Conservation (phyloP, 2,888 invertebrate genomes). For the Tyria jacobaeae region DNA sequence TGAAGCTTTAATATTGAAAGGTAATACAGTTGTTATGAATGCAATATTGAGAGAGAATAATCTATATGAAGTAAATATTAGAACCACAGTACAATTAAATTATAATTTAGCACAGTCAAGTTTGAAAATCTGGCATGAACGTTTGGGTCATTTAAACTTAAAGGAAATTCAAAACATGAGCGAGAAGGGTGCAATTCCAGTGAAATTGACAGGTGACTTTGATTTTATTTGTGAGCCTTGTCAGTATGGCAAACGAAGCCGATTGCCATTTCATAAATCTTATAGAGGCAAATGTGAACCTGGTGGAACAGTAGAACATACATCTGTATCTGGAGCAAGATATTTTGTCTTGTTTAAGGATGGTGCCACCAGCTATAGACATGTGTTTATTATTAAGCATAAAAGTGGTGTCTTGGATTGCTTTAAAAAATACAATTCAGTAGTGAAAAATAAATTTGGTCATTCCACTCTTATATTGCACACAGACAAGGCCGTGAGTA, state of each 20-base stretch:
- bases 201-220: too few species aligned
- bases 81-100: constrained; percentile 27
- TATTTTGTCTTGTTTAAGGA: constrained; percentile 40
- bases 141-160: constrained; percentile 36
- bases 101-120: background rate
- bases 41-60: constrained; percentile 33
- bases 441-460: constrained; percentile 23
- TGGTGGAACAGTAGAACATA: too few species aligned
- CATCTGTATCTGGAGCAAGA: too few species aligned
- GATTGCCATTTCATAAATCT: too few species aligned
- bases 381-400: constrained; percentile 37
- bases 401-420: constrained; percentile 34
- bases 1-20: constrained; percentile 26
- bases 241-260: too few species aligned
- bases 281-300: too few species aligned
- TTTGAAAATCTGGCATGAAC: constrained; percentile 35
- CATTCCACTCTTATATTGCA: constrained; percentile 25
- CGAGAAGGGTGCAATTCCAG: too few species aligned
- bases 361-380: constrained; percentile 21
- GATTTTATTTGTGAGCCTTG: too few species aligned
- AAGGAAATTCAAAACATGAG: constrained; percentile 6
- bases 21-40: constrained; percentile 26
- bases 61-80: constrained; percentile 32
- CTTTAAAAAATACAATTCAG: constrained; percentile 34
- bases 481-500: constrained; percentile 42